These are phyloP conservation scores for Acanthurus leucopareius DNA, from an alignment of 2,797 vertebrate genomes.

Conservation along the genomic window DNA sequence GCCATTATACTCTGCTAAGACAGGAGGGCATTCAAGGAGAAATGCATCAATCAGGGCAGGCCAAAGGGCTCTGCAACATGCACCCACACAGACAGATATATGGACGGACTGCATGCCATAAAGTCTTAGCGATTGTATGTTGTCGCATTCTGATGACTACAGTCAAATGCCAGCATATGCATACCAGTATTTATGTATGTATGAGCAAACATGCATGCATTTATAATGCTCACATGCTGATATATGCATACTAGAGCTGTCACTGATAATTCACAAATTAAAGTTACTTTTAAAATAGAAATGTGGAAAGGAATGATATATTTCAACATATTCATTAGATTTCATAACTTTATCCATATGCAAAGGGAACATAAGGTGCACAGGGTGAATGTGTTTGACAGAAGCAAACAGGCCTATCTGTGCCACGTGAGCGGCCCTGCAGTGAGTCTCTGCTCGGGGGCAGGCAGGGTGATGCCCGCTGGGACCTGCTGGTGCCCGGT, in stretches of 20 bases:
- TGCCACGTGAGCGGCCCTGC: constrained; percentile 35
- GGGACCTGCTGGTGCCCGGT: constrained; percentile 27
- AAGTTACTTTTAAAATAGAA: too few species aligned
- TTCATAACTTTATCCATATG: background rate
- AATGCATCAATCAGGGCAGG: constrained; percentile 33
- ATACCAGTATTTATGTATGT: too few species aligned
- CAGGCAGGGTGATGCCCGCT: constrained; percentile 31
- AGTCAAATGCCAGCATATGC: too few species aligned
- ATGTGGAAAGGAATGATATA: too few species aligned
- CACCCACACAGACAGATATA: constrained; percentile 3
- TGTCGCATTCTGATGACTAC: background rate
- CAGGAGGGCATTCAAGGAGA: constrained; percentile 42
- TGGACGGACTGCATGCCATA: background rate
- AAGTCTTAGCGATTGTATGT: background rate
- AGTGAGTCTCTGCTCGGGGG: constrained; percentile 20
- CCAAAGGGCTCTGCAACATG: constrained; percentile 17
- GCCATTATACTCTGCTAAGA: constrained; percentile 17
- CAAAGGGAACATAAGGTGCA: background rate
- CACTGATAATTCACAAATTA: too few species aligned
- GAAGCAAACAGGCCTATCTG: background rate
- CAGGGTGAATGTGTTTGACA: background rate
- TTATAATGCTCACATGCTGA: too few species aligned
- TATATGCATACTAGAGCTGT: too few species aligned
- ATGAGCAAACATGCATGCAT: too few species aligned
- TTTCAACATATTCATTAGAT: background rate